A percentile compares a stretch with the other conserved stretches of the same genome.
Evolutionary conservation across 1,140 invertebrate species (phyloP).

Genomic region (Pteromalus puparum): DNA sequence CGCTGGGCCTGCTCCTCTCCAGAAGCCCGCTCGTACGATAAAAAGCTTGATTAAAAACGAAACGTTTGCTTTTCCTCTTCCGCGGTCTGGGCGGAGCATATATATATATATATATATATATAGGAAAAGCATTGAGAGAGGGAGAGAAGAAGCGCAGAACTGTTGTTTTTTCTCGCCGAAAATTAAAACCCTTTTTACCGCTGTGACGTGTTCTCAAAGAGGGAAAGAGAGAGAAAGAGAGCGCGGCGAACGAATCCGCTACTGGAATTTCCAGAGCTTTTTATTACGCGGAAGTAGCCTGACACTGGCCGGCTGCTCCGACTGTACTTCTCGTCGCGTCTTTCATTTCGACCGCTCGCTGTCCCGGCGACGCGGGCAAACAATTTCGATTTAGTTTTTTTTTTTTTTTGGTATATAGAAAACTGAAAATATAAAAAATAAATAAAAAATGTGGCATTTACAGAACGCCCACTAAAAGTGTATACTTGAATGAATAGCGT

Average conservation of each 20-base stretch:
- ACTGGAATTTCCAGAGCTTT: slow-evolving; percentile 24
- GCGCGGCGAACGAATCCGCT: not conserved
- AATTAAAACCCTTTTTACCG: slow-evolving; percentile 71
- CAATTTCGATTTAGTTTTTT: slow-evolving; percentile 28
- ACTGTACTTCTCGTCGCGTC: not conserved
- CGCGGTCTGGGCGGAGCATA: not conserved
- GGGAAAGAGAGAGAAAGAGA: not conserved
- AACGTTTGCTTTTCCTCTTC: slow-evolving; percentile 55
- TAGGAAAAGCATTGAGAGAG: slow-evolving; percentile 56
- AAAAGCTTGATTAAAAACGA: slow-evolving; percentile 50
- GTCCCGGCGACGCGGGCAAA: not conserved
- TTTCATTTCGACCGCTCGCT: not conserved
- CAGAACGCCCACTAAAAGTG: too few relatives aligned
- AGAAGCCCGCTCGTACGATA: slow-evolving; percentile 22
- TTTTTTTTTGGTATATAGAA: not conserved
- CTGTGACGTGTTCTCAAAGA: slow-evolving; percentile 23
- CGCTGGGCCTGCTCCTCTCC: too few relatives aligned
- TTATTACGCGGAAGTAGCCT: slow-evolving; percentile 26
- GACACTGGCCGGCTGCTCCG: not conserved
- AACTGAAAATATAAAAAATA: too few relatives aligned
- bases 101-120: not conserved
- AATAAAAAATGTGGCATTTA: too few relatives aligned
- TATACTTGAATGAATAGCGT: too few relatives aligned
- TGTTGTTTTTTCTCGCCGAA: slow-evolving; percentile 70
- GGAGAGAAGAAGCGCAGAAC: slow-evolving; percentile 50